Percentiles rank a stretch among this genome's conserved stretches.
phyloP scores from a whole-genome alignment of 2,113 vertebrate genomes.

The Callaeas wilsoni region DNA sequence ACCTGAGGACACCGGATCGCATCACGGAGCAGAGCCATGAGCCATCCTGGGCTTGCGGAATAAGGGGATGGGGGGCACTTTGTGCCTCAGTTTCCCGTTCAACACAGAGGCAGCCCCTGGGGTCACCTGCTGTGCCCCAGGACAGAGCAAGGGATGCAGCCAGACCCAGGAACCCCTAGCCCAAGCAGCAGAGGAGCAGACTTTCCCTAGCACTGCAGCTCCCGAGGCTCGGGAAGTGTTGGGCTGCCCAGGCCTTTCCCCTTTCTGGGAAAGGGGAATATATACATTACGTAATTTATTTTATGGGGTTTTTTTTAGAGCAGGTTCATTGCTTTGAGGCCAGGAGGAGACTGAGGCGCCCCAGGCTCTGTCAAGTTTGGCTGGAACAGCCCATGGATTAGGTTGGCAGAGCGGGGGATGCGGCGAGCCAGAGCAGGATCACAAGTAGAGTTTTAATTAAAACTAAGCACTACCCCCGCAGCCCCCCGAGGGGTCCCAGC shows the following conservation, averaged over 20 bases:
- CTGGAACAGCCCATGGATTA: background rate
- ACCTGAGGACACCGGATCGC: background rate
- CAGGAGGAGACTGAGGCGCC: background rate
- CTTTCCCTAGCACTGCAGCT: background rate
- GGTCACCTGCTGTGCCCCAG: background rate
- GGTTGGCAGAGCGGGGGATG: background rate
- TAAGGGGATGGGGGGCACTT: background rate
- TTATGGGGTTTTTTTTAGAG: background rate
- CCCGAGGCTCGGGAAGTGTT: background rate
- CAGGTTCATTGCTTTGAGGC: background rate
- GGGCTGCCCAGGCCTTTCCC: background rate
- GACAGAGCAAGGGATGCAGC: background rate
- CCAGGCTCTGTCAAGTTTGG: background rate
- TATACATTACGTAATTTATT: background rate
- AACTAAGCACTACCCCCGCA: background rate
- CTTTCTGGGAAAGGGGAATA: background rate
- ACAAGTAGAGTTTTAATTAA: background rate
- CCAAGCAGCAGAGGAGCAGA: background rate
- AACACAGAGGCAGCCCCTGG: background rate
- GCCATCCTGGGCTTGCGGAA: background rate
- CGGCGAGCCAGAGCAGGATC: background rate
- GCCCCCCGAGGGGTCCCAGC: background rate
- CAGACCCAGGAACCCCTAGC: background rate
- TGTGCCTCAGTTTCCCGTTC: background rate
- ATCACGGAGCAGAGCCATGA: background rate